Conservation (phyloP, 2,113 vertebrate genomes). For the Asarcornis scutulata region DNA sequence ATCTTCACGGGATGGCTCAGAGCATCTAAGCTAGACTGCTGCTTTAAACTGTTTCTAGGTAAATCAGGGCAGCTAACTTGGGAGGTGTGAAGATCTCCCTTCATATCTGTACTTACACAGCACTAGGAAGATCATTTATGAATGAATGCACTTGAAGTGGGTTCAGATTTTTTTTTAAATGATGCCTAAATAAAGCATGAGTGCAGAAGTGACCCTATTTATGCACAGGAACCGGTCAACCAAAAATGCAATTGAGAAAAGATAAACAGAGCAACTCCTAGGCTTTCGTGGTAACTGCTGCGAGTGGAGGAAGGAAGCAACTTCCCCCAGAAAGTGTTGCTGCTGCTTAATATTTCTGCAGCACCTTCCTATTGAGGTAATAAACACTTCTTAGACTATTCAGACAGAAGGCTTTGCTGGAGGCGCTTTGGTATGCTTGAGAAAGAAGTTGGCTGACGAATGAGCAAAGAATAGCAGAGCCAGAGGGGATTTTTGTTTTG, state of each 20-base stretch:
- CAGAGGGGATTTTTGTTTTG: neutral
- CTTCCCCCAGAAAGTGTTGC: neutral
- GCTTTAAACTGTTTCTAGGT: neutral
- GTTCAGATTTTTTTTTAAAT: neutral
- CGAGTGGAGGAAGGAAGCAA: accelerated
- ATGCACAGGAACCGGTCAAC: accelerated
- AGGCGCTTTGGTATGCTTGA: neutral
- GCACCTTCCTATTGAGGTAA: neutral
- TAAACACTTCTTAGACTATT: neutral
- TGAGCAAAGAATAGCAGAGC: neutral
- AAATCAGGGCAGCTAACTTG: neutral
- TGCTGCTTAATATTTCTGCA: neutral
- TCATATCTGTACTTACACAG: neutral
- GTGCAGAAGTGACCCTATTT: neutral
- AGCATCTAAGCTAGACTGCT: neutral
- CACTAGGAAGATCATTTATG: neutral
- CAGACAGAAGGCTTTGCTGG: neutral
- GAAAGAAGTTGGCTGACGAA: neutral
- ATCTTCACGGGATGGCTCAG: neutral
- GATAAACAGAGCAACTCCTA: neutral
- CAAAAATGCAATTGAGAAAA: neutral
- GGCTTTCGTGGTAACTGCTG: accelerated
- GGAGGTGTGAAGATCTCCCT: neutral
- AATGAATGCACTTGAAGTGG: neutral
- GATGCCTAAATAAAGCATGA: neutral